phyloP scores from a whole-genome alignment of 1,140 invertebrate species.

The Drusus annulatus region DNA sequence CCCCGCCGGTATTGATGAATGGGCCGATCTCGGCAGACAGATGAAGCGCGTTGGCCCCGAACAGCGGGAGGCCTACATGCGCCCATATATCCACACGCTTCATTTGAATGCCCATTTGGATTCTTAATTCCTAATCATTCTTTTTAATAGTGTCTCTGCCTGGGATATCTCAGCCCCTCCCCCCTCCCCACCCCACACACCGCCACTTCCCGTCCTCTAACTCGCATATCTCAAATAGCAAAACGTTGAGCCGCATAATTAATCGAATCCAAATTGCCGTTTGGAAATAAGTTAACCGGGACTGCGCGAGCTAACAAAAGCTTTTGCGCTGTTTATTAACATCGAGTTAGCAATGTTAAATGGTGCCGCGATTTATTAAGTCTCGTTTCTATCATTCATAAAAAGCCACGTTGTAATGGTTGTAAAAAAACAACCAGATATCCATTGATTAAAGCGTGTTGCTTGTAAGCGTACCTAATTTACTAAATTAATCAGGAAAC shows the following conservation, averaged over 20 bases:
- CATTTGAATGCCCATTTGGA: conserved; percentile 43
- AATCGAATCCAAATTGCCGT: conserved; percentile 11
- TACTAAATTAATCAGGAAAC: not conserved
- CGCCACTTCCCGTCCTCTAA: not conserved
- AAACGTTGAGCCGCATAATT: conserved; percentile 8
- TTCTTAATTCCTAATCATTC: conserved; percentile 43
- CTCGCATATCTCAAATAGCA: conserved; percentile 29
- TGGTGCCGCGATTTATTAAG: conserved; percentile 9
- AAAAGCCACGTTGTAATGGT: conserved; percentile 13
- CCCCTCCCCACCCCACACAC: not conserved
- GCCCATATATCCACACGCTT: conserved; percentile 39
- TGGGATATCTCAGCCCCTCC: not conserved
- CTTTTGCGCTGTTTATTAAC: not conserved
- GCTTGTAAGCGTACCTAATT: not conserved
- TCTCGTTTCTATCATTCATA: conserved; percentile 40
- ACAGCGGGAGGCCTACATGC: conserved; percentile 46
- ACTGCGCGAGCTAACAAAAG: not conserved
- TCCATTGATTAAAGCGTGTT: conserved; percentile 15
- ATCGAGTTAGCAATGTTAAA: conserved; percentile 9
- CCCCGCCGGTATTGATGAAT: conserved; percentile 57
- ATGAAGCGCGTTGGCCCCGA: conserved; percentile 45
- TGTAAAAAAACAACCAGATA: not conserved
- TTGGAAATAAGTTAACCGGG: conserved; percentile 14
- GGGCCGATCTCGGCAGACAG: conserved; percentile 37
- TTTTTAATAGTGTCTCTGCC: conserved; percentile 31